Evolutionary conservation across 1,140 invertebrate species (phyloP), one percentile per base, ranked within the genome.

Genomic region (Sarcophaga peregrina): DNA sequence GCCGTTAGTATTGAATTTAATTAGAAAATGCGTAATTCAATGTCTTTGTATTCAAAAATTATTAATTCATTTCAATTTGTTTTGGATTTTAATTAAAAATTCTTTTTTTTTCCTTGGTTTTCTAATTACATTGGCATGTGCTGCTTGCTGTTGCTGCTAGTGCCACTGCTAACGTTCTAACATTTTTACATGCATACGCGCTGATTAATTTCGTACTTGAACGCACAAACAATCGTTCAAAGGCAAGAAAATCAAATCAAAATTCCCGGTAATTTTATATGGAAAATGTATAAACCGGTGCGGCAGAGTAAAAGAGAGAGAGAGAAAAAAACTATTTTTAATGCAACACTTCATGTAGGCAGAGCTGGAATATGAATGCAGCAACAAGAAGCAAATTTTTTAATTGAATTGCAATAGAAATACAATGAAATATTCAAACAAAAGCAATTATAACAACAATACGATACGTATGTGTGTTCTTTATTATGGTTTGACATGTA

Each of bases 131-230:
- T 37, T 37, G 25, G 25, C 25, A 37, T 37, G 25, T 62, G 58
- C 7, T 62, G 9, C 58, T 62, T 17, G 5, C 58, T 7, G 15
- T 15, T 15, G 15, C 15, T 15, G 58, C 58, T 11, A 62, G 9
- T 7, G 58, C 7, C 4, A 62, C 4, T 8, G 6, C 17, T 72
- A 17, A 72, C 62, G 20, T 72, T 37, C 25, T 37, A 37, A 37
- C 25, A 37, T 37, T 37, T 37, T 37, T 37, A 37, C 25, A 37
- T 68, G 58, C 58, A 68, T 68, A 68, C 20, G 20, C 20, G 62
- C n/a, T 10, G n/a, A 10, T 25, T 68, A 68, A 68, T 68, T 68
- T 68, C 62, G n/a, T 68, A 68, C 62, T 68, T 68, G 62, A 68
- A 68, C 25, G 25, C 25, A 37, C 25, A 37, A 37, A 37, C 25